A percentile compares a stretch with the other conserved stretches of the same genome.
Evolutionary conservation across 2,888 invertebrate genomes (phyloP).

Genomic region (Acrobasis repandana): DNA sequence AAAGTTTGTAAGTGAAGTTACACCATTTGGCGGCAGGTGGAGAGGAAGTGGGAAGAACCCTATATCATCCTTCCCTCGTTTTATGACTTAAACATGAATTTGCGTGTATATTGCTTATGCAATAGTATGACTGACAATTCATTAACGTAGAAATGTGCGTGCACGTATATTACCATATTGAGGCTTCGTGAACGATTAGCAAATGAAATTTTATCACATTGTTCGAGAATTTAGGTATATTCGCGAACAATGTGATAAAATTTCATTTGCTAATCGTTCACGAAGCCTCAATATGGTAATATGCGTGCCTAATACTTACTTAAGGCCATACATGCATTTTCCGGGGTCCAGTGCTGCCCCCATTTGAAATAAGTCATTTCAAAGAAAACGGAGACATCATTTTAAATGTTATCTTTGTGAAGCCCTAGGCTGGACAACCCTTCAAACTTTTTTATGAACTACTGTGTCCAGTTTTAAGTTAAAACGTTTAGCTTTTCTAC

Average conservation of each 20-base stretch:
- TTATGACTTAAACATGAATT: constrained; percentile 2
- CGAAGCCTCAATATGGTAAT: constrained; percentile 3
- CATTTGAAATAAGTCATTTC: too few relatives aligned
- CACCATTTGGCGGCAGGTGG: constrained; percentile 4
- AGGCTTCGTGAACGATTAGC: background rate
- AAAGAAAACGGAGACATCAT: too few relatives aligned
- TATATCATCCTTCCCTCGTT: background rate
- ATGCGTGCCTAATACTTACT: too few relatives aligned
- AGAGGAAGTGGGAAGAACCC: background rate
- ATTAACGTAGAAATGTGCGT: constrained; percentile 20
- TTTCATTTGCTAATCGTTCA: background rate
- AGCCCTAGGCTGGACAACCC: too few relatives aligned
- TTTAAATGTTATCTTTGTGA: too few relatives aligned
- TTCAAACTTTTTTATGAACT: too few relatives aligned
- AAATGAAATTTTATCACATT: background rate
- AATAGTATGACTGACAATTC: constrained; percentile 14
- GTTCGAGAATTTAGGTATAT: too few relatives aligned
- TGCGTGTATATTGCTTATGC: constrained; percentile 20
- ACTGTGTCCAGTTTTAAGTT: too few relatives aligned
- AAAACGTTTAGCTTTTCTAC: too few relatives aligned
- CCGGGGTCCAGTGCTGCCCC: too few relatives aligned
- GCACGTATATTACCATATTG: constrained; percentile 7
- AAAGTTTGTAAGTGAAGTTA: background rate
- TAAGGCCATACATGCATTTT: too few relatives aligned
- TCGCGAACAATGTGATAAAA: background rate